Percentiles rank a stretch among this genome's conserved stretches.
Conservation (phyloP, 1,140 invertebrate genomes). For the Zaprionus camerounensis region DNA sequence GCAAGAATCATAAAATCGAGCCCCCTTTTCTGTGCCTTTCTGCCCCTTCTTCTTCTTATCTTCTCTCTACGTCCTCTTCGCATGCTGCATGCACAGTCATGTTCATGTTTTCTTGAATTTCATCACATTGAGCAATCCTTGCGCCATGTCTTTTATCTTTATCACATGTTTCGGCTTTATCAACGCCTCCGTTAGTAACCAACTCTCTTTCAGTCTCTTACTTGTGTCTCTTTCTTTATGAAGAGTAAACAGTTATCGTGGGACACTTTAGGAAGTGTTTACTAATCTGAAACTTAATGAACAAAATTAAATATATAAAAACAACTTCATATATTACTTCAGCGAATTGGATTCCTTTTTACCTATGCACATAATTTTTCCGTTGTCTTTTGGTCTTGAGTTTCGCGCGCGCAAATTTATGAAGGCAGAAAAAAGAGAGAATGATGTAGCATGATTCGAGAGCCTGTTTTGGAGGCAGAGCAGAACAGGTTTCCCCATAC, state of each 20-base stretch:
- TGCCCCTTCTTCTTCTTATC: background rate
- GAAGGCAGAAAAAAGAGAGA: constrained; percentile 16
- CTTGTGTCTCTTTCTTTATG: background rate
- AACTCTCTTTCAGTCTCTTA: background rate
- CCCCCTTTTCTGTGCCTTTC: constrained; percentile 61
- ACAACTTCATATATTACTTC: background rate
- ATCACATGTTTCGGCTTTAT: constrained; percentile 20
- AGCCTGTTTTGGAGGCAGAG: constrained; percentile 51
- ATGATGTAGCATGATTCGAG: constrained; percentile 40
- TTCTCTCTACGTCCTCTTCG: constrained; percentile 45
- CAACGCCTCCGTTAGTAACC: constrained; percentile 3
- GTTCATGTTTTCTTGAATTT: constrained; percentile 69
- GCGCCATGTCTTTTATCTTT: constrained; percentile 41
- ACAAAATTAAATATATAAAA: background rate
- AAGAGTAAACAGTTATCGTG: background rate
- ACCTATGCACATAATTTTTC: background rate
- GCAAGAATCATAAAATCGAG: constrained; percentile 69
- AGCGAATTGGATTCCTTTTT: background rate
- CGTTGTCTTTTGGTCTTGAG: constrained; percentile 17
- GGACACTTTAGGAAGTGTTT: background rate
- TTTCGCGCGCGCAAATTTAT: constrained; percentile 49
- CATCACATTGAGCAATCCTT: constrained; percentile 71
- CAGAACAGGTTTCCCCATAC: constrained; percentile 53
- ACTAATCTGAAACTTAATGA: background rate
- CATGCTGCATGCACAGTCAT: constrained; percentile 66